Conservation (phyloP, 35 echinoderm and acorn worm genomes). For the Apostichopus japonicus region DNA sequence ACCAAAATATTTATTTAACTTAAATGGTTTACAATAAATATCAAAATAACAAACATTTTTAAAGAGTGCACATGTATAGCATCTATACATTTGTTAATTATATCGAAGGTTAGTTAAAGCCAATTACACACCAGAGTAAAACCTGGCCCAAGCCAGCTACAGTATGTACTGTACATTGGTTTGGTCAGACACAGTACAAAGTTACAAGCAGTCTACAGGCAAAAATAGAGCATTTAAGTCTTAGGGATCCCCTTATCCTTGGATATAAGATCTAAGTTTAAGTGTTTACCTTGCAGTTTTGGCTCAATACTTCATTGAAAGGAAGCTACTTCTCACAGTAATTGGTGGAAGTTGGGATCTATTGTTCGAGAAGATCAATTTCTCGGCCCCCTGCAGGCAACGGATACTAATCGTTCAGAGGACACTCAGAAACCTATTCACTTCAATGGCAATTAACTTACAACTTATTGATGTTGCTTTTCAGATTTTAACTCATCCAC, state of each 20-base stretch:
- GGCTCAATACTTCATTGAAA: neutral
- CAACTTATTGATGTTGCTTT: conserved; percentile 11
- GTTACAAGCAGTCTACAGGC: too few species aligned
- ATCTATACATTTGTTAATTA: too few species aligned
- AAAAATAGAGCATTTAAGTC: too few species aligned
- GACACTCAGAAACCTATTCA: conserved; percentile 17
- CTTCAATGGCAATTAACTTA: conserved; percentile 25
- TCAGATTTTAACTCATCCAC: neutral
- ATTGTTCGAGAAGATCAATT: neutral
- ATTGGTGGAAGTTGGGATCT: neutral
- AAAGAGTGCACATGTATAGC: too few species aligned
- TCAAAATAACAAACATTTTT: too few species aligned
- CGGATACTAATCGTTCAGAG: neutral
- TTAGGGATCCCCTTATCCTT: neutral
- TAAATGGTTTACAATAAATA: too few species aligned
- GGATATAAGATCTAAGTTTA: neutral
- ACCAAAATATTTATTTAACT: too few species aligned
- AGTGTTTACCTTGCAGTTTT: neutral
- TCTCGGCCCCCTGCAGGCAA: neutral
- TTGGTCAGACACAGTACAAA: too few species aligned
- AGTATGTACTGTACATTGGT: too few species aligned
- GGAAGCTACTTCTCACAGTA: neutral
- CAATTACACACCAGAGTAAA: too few species aligned
- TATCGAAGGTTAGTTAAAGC: too few species aligned
- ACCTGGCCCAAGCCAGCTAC: too few species aligned